A percentile compares a stretch with the other conserved stretches of the same genome.
Evolutionary conservation across 2,888 invertebrate species (phyloP).

Genomic region (Ptilodon capucinus): DNA sequence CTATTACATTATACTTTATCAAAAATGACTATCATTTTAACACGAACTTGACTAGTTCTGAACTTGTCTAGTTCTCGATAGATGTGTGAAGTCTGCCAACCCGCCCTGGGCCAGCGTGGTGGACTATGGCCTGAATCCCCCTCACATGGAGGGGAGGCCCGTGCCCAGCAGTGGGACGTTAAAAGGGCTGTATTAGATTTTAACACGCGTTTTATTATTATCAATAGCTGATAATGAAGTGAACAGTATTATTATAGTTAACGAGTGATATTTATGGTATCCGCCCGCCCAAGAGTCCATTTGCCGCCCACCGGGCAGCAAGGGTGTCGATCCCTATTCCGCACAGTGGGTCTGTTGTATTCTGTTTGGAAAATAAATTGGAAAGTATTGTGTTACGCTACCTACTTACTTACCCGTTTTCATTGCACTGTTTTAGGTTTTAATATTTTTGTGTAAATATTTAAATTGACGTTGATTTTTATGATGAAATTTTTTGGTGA

Average conservation of each 20-base stretch:
- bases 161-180: too few relatives aligned
- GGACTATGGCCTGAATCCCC: too few relatives aligned
- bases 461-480: too few relatives aligned
- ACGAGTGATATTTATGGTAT: constrained; percentile 63
- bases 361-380: constrained; percentile 36
- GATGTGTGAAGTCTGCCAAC: too few relatives aligned
- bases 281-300: constrained; percentile 60
- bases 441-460: background rate
- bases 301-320: constrained; percentile 63
- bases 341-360: constrained; percentile 47
- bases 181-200: background rate
- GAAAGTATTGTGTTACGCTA: background rate
- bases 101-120: too few relatives aligned
- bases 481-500: too few relatives aligned
- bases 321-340: constrained; percentile 61
- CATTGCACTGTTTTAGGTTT: background rate
- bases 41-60: too few relatives aligned
- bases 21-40: too few relatives aligned
- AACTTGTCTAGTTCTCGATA: too few relatives aligned
- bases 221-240: constrained; percentile 63
- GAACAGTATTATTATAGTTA: constrained; percentile 62
- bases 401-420: background rate
- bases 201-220: constrained; percentile 27
- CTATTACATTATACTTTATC: too few relatives aligned
- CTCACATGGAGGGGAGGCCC: too few relatives aligned